Conservation (phyloP, 2,888 invertebrate genomes). For the Cabera pusaria region DNA sequence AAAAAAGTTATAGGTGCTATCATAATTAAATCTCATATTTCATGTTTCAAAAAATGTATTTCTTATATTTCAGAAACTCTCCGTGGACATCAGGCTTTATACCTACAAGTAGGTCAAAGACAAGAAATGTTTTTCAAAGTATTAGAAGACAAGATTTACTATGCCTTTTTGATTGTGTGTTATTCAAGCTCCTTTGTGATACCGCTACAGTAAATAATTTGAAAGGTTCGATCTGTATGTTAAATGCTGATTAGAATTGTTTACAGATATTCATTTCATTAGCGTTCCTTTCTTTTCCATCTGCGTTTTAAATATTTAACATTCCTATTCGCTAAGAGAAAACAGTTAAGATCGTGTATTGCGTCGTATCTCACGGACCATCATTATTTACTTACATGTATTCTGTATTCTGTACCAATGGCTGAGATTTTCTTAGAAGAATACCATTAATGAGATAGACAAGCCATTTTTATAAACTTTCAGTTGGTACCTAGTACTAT, state of each 20-base stretch:
- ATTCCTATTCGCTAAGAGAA: slow-evolving; percentile 31
- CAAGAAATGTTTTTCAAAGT: too few species aligned
- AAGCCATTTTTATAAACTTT: slow-evolving; percentile 33
- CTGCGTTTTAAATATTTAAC: slow-evolving; percentile 43
- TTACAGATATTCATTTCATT: slow-evolving; percentile 13
- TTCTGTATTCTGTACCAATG: slow-evolving; percentile 51
- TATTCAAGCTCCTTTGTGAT: too few species aligned
- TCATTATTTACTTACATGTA: slow-evolving; percentile 44
- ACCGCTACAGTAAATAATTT: too few species aligned
- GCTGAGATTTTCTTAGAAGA: slow-evolving; percentile 56
- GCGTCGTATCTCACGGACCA: slow-evolving; percentile 49
- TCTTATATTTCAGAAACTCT: too few species aligned
- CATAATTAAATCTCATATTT: too few species aligned
- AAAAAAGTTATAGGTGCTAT: too few species aligned
- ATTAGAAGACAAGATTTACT: too few species aligned
- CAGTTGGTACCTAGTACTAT: slow-evolving; percentile 25
- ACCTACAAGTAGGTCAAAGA: too few species aligned
- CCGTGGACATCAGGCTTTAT: too few species aligned
- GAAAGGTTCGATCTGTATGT: too few species aligned
- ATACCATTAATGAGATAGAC: slow-evolving; percentile 52
- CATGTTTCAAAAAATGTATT: too few species aligned
- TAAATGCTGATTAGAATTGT: neutral
- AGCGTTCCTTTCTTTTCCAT: slow-evolving; percentile 36
- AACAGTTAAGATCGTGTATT: slow-evolving; percentile 48
- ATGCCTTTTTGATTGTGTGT: too few species aligned